phyloP scores from a whole-genome alignment of 1,140 invertebrate species.

The Musca domestica region DNA sequence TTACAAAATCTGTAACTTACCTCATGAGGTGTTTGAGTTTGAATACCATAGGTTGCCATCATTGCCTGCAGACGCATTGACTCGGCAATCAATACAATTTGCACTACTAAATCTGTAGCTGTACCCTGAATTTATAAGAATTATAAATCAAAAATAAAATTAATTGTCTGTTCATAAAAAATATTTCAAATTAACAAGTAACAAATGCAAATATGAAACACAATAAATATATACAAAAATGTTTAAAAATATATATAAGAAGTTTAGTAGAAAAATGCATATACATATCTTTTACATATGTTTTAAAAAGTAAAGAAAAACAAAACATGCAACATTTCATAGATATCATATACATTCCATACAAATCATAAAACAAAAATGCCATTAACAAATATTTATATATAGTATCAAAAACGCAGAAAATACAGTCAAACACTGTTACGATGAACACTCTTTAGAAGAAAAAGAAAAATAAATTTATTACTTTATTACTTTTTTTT shows the following conservation, averaged over 20 bases:
- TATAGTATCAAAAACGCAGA: no score
- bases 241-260: no score
- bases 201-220: slow-evolving; percentile 26
- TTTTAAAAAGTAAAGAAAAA: no score
- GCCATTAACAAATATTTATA: no score
- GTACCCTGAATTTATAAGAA: slow-evolving; percentile 79
- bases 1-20: slow-evolving; percentile 56
- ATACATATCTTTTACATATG: no score
- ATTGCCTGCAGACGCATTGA: slow-evolving; percentile 96
- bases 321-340: no score
- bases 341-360: no score
- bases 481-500: no score
- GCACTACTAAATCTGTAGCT: slow-evolving; percentile 93
- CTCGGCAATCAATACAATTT: slow-evolving; percentile 97
- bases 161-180: neutral
- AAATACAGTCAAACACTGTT: no score
- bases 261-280: neutral
- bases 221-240: slow-evolving; percentile 18
- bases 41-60: slow-evolving; percentile 99
- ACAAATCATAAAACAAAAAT: no score
- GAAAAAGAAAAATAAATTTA: no score
- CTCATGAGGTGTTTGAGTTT: slow-evolving; percentile 97
- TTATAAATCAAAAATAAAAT: neutral
- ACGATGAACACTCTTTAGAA: no score
- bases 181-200: slow-evolving; percentile 4